Base-by-base conservation (phyloP, 2,797 vertebrate genomes). In the Borostomias antarcticus region DNA sequence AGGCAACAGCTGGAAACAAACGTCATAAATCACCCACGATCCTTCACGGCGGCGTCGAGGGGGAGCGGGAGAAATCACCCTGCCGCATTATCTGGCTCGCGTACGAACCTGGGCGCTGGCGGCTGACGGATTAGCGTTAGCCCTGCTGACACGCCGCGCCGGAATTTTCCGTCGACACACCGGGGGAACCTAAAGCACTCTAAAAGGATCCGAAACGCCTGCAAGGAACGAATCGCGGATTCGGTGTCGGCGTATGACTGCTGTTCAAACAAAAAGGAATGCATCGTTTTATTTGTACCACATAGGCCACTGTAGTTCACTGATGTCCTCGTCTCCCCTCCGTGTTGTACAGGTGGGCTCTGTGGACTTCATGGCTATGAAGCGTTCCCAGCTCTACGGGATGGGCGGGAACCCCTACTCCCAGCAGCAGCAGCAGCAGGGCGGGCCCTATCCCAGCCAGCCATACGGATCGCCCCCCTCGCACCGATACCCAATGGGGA, bases 351-450 rank as follows among this genome's bases (percentile, higher is more conserved):
- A 98, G 96, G 95, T 95, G 80, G 94, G 91, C 56, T 93, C 95
- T 13, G 95, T 97, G 95, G 96, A 97, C 77, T 95, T 96, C 66
- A 94, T 96, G 94, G 93, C 94, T 53, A 96, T 98, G 94, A 98
- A 97, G 92, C 94, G 96, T 66, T 95, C 95, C 3, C 95, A 96
- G 86, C 78, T 97, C 70, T 98, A 96, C 8, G 90, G 93, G 80
- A 94, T 97, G 92, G 88, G 92, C 84, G 92, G 88, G 87, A 95
- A 88, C 78, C 95, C 95, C 17, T 96, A 97, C 79, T 88, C 95
- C 1, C 84, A 91, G 81, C 83, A 91, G 72, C 82, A 57, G 54
- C 61, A 62, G 85, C 1, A 87, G 83, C 91, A 94, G 78, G 93
- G 92, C 68, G 94, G 93, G 67, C 90, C 94, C 8, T 98, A 96